Base-by-base conservation (phyloP, 2,113 vertebrate genomes). In the Anoplopoma fimbria region DNA sequence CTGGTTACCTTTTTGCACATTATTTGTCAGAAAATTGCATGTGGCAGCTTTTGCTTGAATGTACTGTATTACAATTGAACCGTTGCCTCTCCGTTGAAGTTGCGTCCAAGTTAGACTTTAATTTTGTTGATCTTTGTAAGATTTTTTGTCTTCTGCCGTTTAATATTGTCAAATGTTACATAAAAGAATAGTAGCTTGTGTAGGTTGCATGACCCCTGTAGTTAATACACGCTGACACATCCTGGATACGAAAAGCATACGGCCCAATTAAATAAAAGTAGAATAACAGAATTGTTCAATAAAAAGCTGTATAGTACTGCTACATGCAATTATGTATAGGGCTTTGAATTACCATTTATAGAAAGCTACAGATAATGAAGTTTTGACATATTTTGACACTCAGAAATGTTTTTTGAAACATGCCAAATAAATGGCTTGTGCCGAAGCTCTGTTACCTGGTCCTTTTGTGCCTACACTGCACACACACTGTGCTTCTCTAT, bases 41-140 rank as follows among this genome's bases (percentile, higher is more conserved):
- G 40, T 81, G 85, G 75, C 83, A 91, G 79, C 84, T 92, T 91
- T 70, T 82, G 81, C 88, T 86, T 86, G 62, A 83, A 88, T 88
- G 84, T 87, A 74, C 77, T 79, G 51, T 79, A 57, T 33, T 84
- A 75, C 57, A 72, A 9, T 33, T 21, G 25, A 81, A 81, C 27
- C 3, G 61, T 88, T 79, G 51, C 67, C 69, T 69, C 9, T 57
- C 63, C 47, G 31, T 79, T 61, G 1, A 62, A 2, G 3, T 47
- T 76, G 23, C 15, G 4, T 75, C 69, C 25, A n/a, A 38, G 45
- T 83, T 77, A 25, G 4, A 55, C n/a, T 27, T 69, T 4, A 34
- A 21, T 77, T 51, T 53, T 57, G 53, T 82, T 75, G 27, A 62
- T 76, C 29, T 81, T 65, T 83, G 58, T 84, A 57, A 12, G 42